These are phyloP conservation scores for Agonopterix heracliana DNA, from an alignment of 2,888 invertebrate genomes.

Conservation along the genomic window DNA sequence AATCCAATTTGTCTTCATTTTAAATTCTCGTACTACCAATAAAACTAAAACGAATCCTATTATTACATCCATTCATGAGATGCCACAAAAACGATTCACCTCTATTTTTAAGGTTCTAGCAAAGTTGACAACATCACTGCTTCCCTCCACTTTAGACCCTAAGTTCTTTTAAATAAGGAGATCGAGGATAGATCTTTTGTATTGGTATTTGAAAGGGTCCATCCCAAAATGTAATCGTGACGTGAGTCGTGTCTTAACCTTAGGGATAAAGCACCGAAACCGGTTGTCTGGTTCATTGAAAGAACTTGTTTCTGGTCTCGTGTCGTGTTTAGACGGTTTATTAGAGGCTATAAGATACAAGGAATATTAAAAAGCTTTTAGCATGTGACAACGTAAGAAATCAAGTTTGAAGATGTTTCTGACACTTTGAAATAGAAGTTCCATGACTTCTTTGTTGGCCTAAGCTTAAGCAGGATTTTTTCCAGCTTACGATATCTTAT, in stretches of 20 bases:
- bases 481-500: too few relatives aligned
- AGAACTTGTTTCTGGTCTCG: conserved; percentile 7
- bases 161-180: neutral
- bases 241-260: neutral
- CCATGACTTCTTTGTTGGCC: too few relatives aligned
- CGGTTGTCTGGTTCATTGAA: conserved; percentile 6
- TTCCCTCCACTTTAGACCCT: neutral
- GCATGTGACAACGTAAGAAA: neutral
- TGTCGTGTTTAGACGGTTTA: conserved; percentile 7
- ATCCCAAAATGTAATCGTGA: conserved; percentile 1
- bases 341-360: neutral
- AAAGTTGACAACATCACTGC: neutral
- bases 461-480: too few relatives aligned
- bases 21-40: conserved; percentile 1
- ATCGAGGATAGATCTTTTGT: too few relatives aligned
- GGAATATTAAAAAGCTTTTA: too few relatives aligned
- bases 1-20: conserved; percentile 8
- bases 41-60: conserved; percentile 5
- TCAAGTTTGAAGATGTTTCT: neutral
- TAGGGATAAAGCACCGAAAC: conserved; percentile 7
- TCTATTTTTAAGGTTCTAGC: neutral
- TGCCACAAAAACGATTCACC: conserved; percentile 6
- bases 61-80: conserved; percentile 12
- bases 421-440: too few relatives aligned
- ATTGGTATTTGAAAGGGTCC: neutral